Evolutionary conservation across 2,888 invertebrate species (phyloP), one percentile per base, ranked within the genome.

Genomic region (Synanthedon myopaeformis): DNA sequence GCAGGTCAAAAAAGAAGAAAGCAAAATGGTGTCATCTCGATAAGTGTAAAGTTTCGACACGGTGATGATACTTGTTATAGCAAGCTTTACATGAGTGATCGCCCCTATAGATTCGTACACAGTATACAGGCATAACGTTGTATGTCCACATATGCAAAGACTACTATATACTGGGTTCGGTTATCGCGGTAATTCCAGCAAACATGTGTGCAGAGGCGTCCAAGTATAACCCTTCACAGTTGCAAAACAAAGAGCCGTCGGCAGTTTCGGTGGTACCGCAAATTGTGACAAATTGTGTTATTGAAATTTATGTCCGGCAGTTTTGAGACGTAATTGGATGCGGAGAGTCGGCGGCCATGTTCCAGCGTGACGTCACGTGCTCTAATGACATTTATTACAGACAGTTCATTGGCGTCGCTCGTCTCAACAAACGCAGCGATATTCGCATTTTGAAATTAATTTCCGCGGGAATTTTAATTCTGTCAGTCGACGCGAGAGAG

Each of bases 321-420:
- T 81, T 80, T 83, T 81, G 76, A 77, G 78, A 77, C 74, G 76
- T 82, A 83, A 82, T 80, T 83, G 79, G 77, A 79, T 75, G 76
- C 72, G 71, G 75, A 74, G 72, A 73, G 76, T 72, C 74, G 72
- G 69, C 73, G 64, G 73, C 74, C 74, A 76, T 72, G 69, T 75
- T 78, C 64, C 70, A 61, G 64, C 70, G 70, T 82, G 78, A 82
- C 79, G 80, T 79, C 81, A 81, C 72, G 70, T 72, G 70, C 72
- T 74, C 77, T 81, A 77, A 83, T 81, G 79, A 78, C 78, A 76
- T 82, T 82, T 82, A 82, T 80, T 80, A 79, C 73, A 68, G 75
- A 74, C 77, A 76, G 79, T 78, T 77, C 78, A 82, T 79, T 75
- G 81, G 76, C 74, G 76, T 69, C 73, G 67, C 70, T 64, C 69